Evolutionary conservation across 2,888 invertebrate genomes (phyloP), one percentile per base, ranked within the genome.

Genomic region (Eilema sororculum): DNA sequence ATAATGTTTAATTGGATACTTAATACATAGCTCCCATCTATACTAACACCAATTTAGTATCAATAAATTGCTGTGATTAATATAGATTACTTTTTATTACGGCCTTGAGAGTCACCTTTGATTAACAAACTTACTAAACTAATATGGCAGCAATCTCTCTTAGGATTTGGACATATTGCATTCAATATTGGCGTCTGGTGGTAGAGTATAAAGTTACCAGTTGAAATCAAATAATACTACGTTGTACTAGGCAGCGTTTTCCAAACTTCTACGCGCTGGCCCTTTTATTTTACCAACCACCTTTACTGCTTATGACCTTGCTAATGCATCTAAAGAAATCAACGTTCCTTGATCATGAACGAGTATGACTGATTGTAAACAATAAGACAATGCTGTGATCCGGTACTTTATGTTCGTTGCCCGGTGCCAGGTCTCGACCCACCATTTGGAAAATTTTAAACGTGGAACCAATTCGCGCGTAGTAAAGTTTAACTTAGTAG

Each of bases 101-200:
- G 69, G 68, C 72, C 75, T 73, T 30, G 62, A 73, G 75, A 68
- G 41, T 73, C 59, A 52, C 63, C 58, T 61, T 52, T 52, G 52
- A 52, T 52, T 52, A n/a, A 52, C 8, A 52, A n/a, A 5, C 52
- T 52, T 52, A 46, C 16, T 52, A 9, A 52, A 52, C 20, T 52
- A 52, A 52, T 52, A 52, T 52, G 52, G n/a, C 52, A 52, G 52
- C 46, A 46, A 46, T 20, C 20, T n/a, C 52, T 52, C n/a, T 5
- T 6, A 52, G 20, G 20, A 52, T 52, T 52, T 52, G 52, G 52
- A 52, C 52, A 46, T 41, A 41, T 41, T 41, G 20, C 6, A 52
- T n/a, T 52, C 52, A 20, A 20, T 46, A 20, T 41, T 41, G 41
- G 41, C 4, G 16, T 3, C 41, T 41, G 46, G 20, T 6, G 6